phyloP scores from a whole-genome alignment of 1,140 invertebrate genomes.

The Eumaeus atala region DNA sequence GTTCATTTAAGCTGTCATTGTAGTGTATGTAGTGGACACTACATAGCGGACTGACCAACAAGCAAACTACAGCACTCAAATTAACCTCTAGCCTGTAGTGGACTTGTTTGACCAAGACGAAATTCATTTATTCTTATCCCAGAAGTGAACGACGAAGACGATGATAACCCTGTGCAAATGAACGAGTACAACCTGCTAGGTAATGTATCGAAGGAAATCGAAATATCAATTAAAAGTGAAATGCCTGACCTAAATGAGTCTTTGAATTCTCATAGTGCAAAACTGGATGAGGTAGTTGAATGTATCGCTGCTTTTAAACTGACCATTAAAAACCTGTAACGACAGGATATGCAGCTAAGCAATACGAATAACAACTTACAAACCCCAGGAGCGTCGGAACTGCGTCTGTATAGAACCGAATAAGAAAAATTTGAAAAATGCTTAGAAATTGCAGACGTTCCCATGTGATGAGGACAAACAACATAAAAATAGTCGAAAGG shows the following conservation, averaged over 20 bases:
- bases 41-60: too few species aligned
- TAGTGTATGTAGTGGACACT: too few species aligned
- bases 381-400: constrained; percentile 14
- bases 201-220: background rate
- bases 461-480: background rate
- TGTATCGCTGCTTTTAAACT: constrained; percentile 8
- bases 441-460: constrained; percentile 13
- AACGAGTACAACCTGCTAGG: constrained; percentile 2
- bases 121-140: too few species aligned
- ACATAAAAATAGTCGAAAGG: background rate
- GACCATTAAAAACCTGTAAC: constrained; percentile 8
- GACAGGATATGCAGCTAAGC: constrained; percentile 12
- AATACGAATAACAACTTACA: constrained; percentile 15
- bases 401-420: constrained; percentile 7
- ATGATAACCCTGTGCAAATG: background rate
- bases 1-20: too few species aligned
- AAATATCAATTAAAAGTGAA: constrained; percentile 13
- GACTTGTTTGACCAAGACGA: too few species aligned
- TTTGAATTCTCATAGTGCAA: constrained; percentile 15
- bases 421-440: background rate
- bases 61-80: too few species aligned
- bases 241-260: constrained; percentile 10
- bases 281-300: constrained; percentile 14
- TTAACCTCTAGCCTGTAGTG: too few species aligned
- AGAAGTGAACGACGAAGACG: constrained; percentile 7